Conservation (phyloP, 2,797 vertebrate species). For the Bradypus variegatus region DNA sequence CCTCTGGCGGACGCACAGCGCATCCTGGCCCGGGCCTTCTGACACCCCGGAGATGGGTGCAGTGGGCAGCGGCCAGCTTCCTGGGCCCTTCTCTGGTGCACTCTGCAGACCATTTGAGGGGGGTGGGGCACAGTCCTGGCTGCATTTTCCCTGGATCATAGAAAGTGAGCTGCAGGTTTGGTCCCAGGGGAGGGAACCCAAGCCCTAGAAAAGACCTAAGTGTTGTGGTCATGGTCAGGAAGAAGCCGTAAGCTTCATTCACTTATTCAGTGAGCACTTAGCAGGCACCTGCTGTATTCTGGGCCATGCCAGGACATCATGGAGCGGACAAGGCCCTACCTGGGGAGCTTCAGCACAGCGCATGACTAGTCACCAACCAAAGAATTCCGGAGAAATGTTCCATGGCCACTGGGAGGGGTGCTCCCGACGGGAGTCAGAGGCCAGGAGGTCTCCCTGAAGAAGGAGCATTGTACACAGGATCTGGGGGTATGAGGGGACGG, state of each 20-base stretch:
- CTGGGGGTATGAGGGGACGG: too few species aligned
- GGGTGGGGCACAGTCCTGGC: not conserved
- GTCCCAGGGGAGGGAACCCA: not conserved
- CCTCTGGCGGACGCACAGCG: not conserved
- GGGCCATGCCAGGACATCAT: rapidly evolving
- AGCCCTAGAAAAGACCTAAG: not conserved
- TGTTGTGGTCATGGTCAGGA: not conserved
- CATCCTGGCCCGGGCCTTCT: too few species aligned
- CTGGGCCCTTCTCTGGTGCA: not conserved
- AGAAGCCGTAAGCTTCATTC: not conserved
- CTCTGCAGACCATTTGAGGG: not conserved
- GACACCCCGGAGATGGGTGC: not conserved
- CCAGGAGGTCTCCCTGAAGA: too few species aligned
- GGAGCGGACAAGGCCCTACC: not conserved
- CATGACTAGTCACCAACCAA: not conserved
- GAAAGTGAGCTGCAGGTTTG: not conserved
- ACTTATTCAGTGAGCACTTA: not conserved
- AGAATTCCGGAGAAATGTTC: too few species aligned
- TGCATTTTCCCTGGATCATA: not conserved
- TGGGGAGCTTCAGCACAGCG: not conserved
- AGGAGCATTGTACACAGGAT: too few species aligned
- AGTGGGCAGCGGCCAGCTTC: too few species aligned
- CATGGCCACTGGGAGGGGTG: too few species aligned
- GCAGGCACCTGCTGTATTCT: not conserved
- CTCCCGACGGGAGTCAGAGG: too few species aligned